Evolutionary conservation across 2,797 vertebrate genomes (phyloP).

Genomic region (Propithecus deckenii): DNA sequence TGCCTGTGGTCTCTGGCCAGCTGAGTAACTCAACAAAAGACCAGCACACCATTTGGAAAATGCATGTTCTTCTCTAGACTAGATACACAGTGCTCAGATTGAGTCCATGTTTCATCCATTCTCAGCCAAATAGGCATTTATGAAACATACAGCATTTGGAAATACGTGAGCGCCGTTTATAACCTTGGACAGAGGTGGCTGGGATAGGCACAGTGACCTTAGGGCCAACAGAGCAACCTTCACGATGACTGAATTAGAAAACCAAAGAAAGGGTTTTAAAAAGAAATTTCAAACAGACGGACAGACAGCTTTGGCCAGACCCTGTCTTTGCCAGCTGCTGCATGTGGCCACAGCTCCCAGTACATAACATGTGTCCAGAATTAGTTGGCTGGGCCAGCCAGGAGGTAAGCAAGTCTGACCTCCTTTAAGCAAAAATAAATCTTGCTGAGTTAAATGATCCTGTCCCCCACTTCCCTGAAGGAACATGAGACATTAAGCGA

Average conservation of each 20-base stretch:
- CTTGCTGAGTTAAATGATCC: slow-evolving; percentile 46
- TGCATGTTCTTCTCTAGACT: neutral
- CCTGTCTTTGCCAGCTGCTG: neutral
- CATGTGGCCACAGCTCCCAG: neutral
- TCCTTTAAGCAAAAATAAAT: slow-evolving; percentile 63
- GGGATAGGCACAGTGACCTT: neutral
- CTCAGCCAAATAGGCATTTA: slow-evolving; percentile 16
- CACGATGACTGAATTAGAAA: slow-evolving; percentile 1
- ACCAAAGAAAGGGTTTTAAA: neutral
- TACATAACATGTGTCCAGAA: slow-evolving; percentile 17
- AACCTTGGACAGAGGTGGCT: neutral
- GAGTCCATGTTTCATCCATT: neutral
- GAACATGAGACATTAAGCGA: slow-evolving; percentile 49
- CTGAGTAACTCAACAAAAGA: neutral
- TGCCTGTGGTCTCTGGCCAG: neutral
- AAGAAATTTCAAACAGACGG: neutral
- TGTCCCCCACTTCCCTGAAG: slow-evolving; percentile 40
- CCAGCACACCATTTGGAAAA: neutral
- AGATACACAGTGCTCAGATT: neutral
- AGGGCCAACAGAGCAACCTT: neutral
- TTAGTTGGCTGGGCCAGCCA: neutral
- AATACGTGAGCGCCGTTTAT: neutral
- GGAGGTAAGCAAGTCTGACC: slow-evolving; percentile 26
- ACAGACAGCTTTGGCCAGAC: neutral
- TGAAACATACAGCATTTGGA: slow-evolving; percentile 8